Evolutionary conservation across 2,888 invertebrate species (phyloP), one percentile per base, ranked within the genome.

Genomic region (Orthosia gothica): DNA sequence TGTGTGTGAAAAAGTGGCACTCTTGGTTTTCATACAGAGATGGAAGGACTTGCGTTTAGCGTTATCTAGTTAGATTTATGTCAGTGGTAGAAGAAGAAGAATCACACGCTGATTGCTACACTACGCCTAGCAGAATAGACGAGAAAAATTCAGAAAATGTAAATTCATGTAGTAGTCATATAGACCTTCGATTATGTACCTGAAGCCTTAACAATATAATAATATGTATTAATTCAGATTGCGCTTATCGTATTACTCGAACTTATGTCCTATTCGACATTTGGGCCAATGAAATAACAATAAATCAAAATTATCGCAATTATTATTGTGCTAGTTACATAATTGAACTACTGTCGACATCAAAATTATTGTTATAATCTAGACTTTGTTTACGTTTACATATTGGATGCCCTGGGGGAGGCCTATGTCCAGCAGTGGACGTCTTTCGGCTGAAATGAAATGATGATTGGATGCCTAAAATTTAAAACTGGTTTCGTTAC

Each of bases 241-340:
- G 59, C 47, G 9, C n/a, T 32, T 71, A 71, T 71, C 62, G 18
- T 9, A 67, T 12, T 59, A 59, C 49, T 61, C 40, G 9, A 9
- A 40, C 40, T 61, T 23, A 73, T 75, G 66, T 64, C 76, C 13
- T 0, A 71, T 67, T 79, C 63, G 79, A 79, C 80, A 80, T 80
- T 80, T 76, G 50, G 69, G 15, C 47, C 74, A 59, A 45, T 70
- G 62, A 52, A 58, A 70, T 45, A 78, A 77, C 66, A 76, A 73
- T 74, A 79, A 82, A 78, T 82, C 84, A 80, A 64, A 76, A 80
- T 26, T 61, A 61, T 71, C 15, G 57, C 49, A 45, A 72, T 65
- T 45, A 72, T 65, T 45, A 68, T 57, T 79, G 63, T 65, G 57
- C 72, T 65, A 76, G 40, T 80, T 80, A 72, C 80, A 76, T 80